These are phyloP conservation scores for Mystacornis crossleyi DNA, from an alignment of 2,113 vertebrate species.

Conservation along the genomic window DNA sequence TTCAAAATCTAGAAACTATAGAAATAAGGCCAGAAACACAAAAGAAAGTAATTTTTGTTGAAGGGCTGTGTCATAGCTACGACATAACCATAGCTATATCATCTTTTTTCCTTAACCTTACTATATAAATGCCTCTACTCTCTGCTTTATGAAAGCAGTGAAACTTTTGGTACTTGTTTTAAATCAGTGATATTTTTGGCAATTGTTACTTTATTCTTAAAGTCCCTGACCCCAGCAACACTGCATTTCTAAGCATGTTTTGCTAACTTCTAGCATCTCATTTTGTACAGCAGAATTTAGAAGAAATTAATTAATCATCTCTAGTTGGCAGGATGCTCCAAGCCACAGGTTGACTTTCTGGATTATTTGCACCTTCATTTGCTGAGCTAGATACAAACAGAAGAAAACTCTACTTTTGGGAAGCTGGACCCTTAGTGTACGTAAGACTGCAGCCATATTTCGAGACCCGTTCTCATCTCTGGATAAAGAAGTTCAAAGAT, in stretches of 20 bases:
- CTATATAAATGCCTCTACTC: not conserved
- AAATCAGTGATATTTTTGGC: not conserved
- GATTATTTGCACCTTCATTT: not conserved
- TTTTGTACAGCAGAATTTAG: not conserved
- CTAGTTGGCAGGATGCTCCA: not conserved
- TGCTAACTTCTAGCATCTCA: not conserved
- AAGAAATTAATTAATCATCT: not conserved
- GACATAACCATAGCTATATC: not conserved
- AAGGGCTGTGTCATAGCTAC: not conserved
- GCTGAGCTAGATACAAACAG: not conserved
- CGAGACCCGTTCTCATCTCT: not conserved
- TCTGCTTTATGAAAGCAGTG: not conserved
- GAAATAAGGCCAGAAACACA: not conserved
- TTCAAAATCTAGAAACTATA: not conserved
- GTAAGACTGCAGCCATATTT: fast-evolving
- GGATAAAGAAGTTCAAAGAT: not conserved
- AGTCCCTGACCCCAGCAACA: not conserved
- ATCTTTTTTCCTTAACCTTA: not conserved
- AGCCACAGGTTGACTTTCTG: not conserved
- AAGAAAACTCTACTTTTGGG: not conserved
- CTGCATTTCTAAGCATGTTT: not conserved
- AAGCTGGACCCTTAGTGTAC: not conserved
- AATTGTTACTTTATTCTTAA: not conserved
- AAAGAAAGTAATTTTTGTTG: not conserved
- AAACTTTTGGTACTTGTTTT: not conserved